Conservation (phyloP, 2,797 vertebrate species). For the Amazonetta brasiliensis region DNA sequence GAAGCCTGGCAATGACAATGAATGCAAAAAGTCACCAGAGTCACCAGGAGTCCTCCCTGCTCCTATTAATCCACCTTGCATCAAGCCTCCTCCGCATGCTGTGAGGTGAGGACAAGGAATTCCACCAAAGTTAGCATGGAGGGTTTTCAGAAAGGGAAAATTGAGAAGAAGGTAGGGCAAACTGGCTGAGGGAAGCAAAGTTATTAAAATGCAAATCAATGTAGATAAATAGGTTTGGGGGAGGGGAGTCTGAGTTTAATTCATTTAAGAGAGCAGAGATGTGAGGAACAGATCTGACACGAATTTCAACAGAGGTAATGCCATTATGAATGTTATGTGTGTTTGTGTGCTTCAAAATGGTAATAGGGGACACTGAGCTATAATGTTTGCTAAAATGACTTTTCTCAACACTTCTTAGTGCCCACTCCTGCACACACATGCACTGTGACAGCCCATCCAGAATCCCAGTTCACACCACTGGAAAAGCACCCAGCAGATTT, state of each 20-base stretch:
- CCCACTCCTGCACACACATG: neutral
- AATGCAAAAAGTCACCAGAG: neutral
- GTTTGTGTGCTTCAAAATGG: neutral
- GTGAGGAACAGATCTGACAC: neutral
- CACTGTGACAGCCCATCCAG: neutral
- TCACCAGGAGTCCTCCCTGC: neutral
- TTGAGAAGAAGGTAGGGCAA: neutral
- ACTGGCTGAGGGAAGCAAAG: neutral
- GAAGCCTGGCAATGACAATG: neutral
- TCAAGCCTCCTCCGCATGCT: neutral
- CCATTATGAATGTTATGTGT: neutral
- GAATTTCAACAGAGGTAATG: neutral
- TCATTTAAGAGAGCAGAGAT: neutral
- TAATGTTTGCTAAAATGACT: neutral
- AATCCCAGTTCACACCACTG: neutral
- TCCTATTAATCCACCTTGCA: neutral
- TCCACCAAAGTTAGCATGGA: slow-evolving; percentile 1
- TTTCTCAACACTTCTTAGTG: neutral
- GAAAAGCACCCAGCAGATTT: neutral
- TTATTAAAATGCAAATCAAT: slow-evolving; percentile 40
- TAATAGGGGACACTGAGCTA: neutral
- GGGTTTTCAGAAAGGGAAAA: neutral
- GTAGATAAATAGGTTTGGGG: neutral
- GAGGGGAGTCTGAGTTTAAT: neutral
- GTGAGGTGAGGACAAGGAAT: neutral